Evolutionary conservation across 2,113 vertebrate species (phyloP), one percentile per base, ranked within the genome.

Genomic region (Phaethornis superciliosus): DNA sequence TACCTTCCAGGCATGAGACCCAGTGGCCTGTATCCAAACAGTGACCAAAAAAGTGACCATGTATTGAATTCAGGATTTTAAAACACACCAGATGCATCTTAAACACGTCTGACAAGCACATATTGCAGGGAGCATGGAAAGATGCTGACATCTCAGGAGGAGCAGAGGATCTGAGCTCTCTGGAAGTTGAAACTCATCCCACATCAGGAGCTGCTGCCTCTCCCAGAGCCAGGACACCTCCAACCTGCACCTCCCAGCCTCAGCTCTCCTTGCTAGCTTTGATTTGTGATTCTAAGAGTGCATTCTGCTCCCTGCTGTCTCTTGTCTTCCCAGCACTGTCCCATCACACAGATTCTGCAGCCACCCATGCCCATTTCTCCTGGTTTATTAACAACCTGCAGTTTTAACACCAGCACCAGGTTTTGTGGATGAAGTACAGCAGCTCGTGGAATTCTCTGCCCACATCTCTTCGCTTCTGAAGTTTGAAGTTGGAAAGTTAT

Each of bases 281-380:
- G 49, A 56, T 87, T 85, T 91, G 52, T 42, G 23, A 44, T 75
- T 81, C 42, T 49, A 49, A 56, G 40, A 77, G 44, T 18, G 18
- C 28, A 26, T 88, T 94, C 71, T 74, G 69, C 56, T 92, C 35
- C 42, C 91, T 77, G 47, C 82, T 93, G 15, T 78, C 74, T 92
- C 42, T 49, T 89, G 35, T 62, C 76, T 83, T 77, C 83, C 60
- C 72, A 70, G 37, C 68, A 82, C 59, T 52, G 23, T 47, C 28
- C 60, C 26, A 37, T 12, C 3, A 0, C 59, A 32, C 32, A 72
- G 21, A 37, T 63, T 70, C 64, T 63, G 60, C 56, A 67, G 46
- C 72, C 55, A 32, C 15, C 37, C 35, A 12, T 26, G 7, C 40
- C 52, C n/a, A 4, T 85, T 91, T 70, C 33, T 32, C 30, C 18